A percentile compares a stretch with the other conserved stretches of the same genome.
phyloP scores from a whole-genome alignment of 2,888 invertebrate species.

The Escarpia spicata region DNA sequence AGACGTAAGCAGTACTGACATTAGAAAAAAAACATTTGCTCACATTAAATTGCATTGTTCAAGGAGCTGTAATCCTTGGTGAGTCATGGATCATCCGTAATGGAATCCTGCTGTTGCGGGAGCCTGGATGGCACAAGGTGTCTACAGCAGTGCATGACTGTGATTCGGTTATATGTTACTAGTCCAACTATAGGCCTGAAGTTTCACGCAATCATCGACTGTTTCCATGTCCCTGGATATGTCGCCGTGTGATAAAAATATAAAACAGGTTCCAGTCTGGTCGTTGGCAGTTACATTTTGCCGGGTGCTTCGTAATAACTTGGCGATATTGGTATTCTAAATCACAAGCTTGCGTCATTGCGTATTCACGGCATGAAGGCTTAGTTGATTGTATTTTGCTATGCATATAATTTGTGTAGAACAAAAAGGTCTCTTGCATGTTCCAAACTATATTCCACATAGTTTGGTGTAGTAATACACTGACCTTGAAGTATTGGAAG shows the following conservation, averaged over 20 bases:
- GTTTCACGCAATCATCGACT: neutral
- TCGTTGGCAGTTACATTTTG: neutral
- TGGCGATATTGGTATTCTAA: neutral
- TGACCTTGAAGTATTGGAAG: no score
- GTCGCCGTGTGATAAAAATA: neutral
- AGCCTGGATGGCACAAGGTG: no score
- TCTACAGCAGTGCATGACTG: no score
- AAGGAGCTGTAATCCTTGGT: neutral
- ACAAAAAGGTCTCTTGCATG: neutral
- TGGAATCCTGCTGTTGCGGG: neutral
- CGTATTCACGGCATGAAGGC: neutral
- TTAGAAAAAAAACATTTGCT: neutral
- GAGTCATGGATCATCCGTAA: neutral
- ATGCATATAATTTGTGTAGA: neutral
- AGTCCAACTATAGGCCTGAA: neutral
- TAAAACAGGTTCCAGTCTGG: neutral
- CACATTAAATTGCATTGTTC: neutral
- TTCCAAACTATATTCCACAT: no score
- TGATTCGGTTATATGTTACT: no score
- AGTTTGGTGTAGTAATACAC: no score
- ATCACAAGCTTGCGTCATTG: neutral
- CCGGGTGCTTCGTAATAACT: neutral
- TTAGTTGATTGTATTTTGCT: neutral
- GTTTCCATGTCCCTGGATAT: neutral
- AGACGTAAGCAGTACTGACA: neutral